Evolutionary conservation across 2,113 vertebrate genomes (phyloP), one percentile per base, ranked within the genome.

Genomic region (Argyrosomus japonicus): DNA sequence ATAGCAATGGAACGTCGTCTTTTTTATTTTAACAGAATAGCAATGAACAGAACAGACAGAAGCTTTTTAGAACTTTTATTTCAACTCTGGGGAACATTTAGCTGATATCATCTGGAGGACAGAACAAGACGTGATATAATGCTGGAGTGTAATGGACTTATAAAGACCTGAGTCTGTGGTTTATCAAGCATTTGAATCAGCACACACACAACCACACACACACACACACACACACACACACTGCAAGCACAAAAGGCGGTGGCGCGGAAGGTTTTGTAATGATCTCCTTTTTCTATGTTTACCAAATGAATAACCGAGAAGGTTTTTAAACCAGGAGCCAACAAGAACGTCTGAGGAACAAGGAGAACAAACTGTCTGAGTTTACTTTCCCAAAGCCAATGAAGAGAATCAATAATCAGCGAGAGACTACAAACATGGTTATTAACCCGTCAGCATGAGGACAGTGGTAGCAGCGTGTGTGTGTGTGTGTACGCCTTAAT

Each of bases 71-170:
- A 51, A 61, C 56, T 73, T 89, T 84, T 43, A 70, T 81, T 81
- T 79, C 36, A 64, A 62, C 77, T 77, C 21, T 2, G 3, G 25
- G 29, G 50, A 86, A 69, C 64, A 69, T 79, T 81, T 45, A 76
- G 18, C 51, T 27, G 69, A 87, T 62, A 68, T 73, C 27, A 82
- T 85, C 67, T 57, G 40, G 12, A 48, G 76, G 45, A 79, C 45
- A 32, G 40, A 77, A 68, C 57, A 63, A 82, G 63, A 70, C 4
- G 21, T 65, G 53, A 50, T 56, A 43, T 54, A 60, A 32, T 43
- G 43, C 61, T 50, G 58, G 45, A 62, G 18, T 40, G 21, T 65
- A 81, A 75, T 68, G 60, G 48, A 68, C 71, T 76, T 14, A 21
- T 58, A 64, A 81, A 83, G 68, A 69, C 47, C 45, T 57, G 18